These are phyloP conservation scores for Mesitornis unicolor DNA, from an alignment of 2,113 vertebrate genomes.

Conservation along the genomic window DNA sequence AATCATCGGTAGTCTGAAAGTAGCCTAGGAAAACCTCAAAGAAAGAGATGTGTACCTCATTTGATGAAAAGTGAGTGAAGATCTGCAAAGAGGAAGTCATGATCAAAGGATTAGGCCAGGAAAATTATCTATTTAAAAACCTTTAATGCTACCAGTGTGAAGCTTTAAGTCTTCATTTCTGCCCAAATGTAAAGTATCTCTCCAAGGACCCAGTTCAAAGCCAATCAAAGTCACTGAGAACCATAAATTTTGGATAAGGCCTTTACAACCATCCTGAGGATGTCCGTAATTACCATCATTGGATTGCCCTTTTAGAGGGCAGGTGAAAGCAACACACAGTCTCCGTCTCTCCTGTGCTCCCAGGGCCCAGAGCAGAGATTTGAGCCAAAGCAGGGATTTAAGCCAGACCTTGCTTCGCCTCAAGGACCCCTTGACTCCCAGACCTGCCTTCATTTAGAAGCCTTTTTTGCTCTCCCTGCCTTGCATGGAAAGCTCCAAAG, in stretches of 20 bases:
- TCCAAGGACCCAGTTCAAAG: neutral
- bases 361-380: neutral
- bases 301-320: neutral
- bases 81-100: neutral
- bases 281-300: neutral
- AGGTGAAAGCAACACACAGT: neutral
- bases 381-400: neutral
- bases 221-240: neutral
- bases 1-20: neutral
- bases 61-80: constrained; percentile 3
- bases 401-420: neutral
- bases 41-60: neutral
- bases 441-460: neutral
- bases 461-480: neutral
- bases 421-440: neutral
- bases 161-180: neutral
- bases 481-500: fast-evolving
- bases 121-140: constrained; percentile 14
- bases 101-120: constrained; percentile 5
- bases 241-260: neutral
- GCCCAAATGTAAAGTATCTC: neutral
- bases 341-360: fast-evolving
- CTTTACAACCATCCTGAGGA: neutral
- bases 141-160: neutral
- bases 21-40: neutral